These are phyloP conservation scores for Tiaroga cobitis DNA, from an alignment of 2,797 vertebrate species.

Conservation along the genomic window DNA sequence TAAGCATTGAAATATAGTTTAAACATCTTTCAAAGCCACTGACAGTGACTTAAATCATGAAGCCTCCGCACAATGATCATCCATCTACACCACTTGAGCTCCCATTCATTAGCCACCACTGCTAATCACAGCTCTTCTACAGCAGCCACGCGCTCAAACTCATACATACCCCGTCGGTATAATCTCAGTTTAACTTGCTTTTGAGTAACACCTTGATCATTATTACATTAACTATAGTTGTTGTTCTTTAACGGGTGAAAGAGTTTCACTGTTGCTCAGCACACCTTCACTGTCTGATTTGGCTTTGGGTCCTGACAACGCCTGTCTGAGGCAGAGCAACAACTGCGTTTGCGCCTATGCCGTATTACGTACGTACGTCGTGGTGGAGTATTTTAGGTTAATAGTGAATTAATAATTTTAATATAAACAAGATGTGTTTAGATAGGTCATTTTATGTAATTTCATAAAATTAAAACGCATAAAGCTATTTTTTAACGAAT, in stretches of 20 bases:
- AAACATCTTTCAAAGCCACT: neutral
- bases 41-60: neutral
- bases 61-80: conserved; percentile 26
- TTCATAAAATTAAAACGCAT: neutral
- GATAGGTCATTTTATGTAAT: neutral
- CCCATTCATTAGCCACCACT: conserved; percentile 61
- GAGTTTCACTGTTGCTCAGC: conserved; percentile 62
- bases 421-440: no score
- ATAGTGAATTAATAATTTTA: neutral
- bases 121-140: conserved; percentile 53
- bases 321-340: conserved; percentile 24
- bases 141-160: conserved; percentile 3
- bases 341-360: conserved; percentile 42
- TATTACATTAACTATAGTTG: conserved; percentile 65
- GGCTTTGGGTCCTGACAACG: conserved; percentile 61
- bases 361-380: conserved; percentile 8
- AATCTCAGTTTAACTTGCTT: conserved; percentile 69
- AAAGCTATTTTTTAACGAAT: neutral
- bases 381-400: neutral
- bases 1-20: neutral
- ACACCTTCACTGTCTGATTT: conserved; percentile 60
- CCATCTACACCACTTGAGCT: conserved; percentile 31
- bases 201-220: conserved; percentile 70
- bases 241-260: conserved; percentile 62
- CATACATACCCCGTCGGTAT: conserved; percentile 72